These are phyloP conservation scores for Phaonia tiefii DNA, from an alignment of 2,888 invertebrate genomes.

Conservation along the genomic window DNA sequence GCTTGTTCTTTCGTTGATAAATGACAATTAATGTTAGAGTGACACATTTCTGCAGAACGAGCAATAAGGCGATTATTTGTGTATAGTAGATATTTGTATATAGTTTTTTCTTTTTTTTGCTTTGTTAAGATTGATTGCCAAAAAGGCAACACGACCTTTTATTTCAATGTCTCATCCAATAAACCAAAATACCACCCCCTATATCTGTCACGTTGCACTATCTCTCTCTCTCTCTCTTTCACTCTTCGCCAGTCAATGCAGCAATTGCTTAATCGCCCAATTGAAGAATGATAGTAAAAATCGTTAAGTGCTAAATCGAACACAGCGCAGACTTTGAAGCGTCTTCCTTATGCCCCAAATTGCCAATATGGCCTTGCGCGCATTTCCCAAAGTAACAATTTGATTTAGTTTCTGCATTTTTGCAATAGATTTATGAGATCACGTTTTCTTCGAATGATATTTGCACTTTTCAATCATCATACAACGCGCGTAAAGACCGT, in stretches of 20 bases:
- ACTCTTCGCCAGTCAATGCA: slow-evolving; percentile 32
- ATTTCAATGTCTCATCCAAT: slow-evolving; percentile 31
- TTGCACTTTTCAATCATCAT: slow-evolving; percentile 28
- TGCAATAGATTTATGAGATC: slow-evolving; percentile 54
- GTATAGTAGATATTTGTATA: neutral
- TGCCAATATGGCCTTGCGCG: slow-evolving; percentile 45
- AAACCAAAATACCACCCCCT: neutral
- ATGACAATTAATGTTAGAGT: slow-evolving; percentile 54
- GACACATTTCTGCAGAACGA: slow-evolving; percentile 45
- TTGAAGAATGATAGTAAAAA: too few species aligned
- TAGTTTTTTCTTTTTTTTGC: slow-evolving; percentile 2
- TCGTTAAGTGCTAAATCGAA: neutral
- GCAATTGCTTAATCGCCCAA: too few species aligned
- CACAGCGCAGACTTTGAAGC: slow-evolving; percentile 56
- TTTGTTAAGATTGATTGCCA: slow-evolving; percentile 43
- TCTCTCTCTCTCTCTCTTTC: neutral
- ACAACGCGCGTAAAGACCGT: neutral
- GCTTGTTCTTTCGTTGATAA: slow-evolving; percentile 16
- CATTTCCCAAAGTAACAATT: too few species aligned
- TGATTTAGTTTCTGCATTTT: slow-evolving; percentile 7
- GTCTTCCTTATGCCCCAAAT: slow-evolving; percentile 45
- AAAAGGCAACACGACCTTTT: slow-evolving; percentile 59
- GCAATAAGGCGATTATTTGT: slow-evolving; percentile 19
- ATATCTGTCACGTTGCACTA: neutral
- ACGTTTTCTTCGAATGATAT: slow-evolving; percentile 63